A percentile compares a stretch with the other conserved stretches of the same genome.
Evolutionary conservation across 2,113 vertebrate genomes (phyloP).

Genomic region (Polypterus senegalus): DNA sequence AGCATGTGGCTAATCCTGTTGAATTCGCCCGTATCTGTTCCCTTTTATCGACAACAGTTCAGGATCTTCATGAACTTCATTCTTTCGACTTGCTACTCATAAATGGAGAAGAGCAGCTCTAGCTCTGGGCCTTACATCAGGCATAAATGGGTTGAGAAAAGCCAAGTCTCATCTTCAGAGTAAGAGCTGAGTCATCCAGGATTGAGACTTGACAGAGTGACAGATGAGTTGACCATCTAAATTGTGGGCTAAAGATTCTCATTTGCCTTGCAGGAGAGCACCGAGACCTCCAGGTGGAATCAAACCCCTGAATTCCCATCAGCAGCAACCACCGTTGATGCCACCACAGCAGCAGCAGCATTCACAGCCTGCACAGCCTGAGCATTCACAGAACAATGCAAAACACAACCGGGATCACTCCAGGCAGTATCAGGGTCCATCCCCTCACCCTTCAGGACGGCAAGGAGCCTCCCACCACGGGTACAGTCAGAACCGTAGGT

Average conservation of each 20-base stretch:
- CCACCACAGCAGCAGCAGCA: conserved; percentile 37
- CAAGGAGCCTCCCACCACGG: conserved; percentile 66
- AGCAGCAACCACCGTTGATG: conserved; percentile 23
- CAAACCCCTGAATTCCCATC: conserved; percentile 52
- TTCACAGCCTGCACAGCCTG: conserved; percentile 37
- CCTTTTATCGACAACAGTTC: no score
- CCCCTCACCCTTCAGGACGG: conserved; percentile 57
- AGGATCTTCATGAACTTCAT: no score
- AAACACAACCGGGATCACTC: conserved; percentile 69
- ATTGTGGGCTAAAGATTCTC: conserved; percentile 24
- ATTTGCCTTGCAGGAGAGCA: conserved; percentile 63
- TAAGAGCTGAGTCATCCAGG: no score
- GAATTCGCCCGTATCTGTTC: no score
- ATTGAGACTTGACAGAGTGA: conserved; percentile 7
- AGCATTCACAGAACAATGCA: conserved; percentile 45
- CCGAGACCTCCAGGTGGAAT: conserved; percentile 65
- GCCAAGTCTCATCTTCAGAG: no score
- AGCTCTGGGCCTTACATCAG: no score
- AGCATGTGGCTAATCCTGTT: no score
- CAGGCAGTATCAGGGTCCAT: conserved; percentile 69
- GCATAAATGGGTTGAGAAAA: no score
- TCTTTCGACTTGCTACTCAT: no score
- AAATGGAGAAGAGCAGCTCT: no score
- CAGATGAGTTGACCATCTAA: neutral
- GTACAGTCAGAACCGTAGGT: conserved; percentile 89